Base-by-base conservation (phyloP, 2,113 vertebrate genomes). In the Entosphenus tridentatus region DNA sequence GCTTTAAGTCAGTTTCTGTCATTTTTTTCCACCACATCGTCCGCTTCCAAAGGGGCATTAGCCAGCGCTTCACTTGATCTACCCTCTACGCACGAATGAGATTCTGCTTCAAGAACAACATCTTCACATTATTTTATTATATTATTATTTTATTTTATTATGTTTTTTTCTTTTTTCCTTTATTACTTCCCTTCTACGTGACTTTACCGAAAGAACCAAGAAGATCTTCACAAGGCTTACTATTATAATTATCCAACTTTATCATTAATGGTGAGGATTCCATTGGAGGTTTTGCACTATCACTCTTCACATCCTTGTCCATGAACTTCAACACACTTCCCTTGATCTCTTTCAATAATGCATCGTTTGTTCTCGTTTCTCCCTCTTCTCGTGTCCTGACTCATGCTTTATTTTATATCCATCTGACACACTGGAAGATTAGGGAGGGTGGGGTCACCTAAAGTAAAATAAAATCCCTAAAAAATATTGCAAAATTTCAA, bases 271-370 rank as follows among this genome's bases (percentile, higher is more conserved):
- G 39, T 39, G 39, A 39, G 39, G 6, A 39, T 39, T 39, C 39
- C 62, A 65, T 65, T 65, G 62, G 62, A 65, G 62, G 8, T 65
- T 65, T 65, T 65, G 62, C 2, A 65, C 62, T 11, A 9, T 11
- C 62, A 65, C 62, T 65, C 21, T 65, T 65, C 62, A 65, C 62
- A 65, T 65, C 62, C 62, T 65, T 65, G 62, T 65, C 10, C 9
- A 65, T 9, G 62, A 65, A 65, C 62, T 65, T 65, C 62, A 65
- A 21, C n/a, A 65, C 2, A 65, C 10, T 16, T 65, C 62, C 62
- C 2, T 65, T 65, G 62, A 65, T 65, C 62, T 11, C 62, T 21
- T 65, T 65, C 62, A 65, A 65, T 65, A 21, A n/a, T 65, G 8
- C 62, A 65, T 65, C 62, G 2, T 39, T 7, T 65, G 9, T 11